Evolutionary conservation across 1,140 invertebrate species (phyloP).

Genomic region (Contarinia nasturtii): DNA sequence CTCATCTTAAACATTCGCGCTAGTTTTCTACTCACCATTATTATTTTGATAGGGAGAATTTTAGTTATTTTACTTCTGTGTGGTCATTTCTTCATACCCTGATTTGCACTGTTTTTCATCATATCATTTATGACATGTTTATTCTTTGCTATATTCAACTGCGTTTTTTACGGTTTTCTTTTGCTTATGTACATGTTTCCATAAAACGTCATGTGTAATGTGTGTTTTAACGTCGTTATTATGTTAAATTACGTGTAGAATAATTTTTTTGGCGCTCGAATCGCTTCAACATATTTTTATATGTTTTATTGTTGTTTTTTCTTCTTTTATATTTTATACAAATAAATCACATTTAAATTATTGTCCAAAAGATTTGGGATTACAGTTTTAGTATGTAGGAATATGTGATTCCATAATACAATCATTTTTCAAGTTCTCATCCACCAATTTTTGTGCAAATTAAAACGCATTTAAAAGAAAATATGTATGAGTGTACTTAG

Average conservation of each 20-base stretch:
- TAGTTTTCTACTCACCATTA: no score
- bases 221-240: no score
- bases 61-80: no score
- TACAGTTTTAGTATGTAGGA: conserved; percentile 5
- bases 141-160: no score
- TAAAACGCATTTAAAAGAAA: neutral
- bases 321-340: neutral
- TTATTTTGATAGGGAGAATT: no score
- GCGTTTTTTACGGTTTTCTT: no score
- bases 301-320: neutral
- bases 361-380: conserved; percentile 20
- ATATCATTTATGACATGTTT: no score
- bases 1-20: no score
- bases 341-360: conserved; percentile 27
- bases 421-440: neutral
- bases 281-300: neutral
- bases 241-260: no score
- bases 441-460: neutral
- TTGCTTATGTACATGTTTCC: no score
- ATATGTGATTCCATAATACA: neutral
- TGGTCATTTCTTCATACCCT: conserved; percentile 1
- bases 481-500: neutral
- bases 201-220: no score
- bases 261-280: no score
- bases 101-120: neutral